Conservation (phyloP, 2,797 vertebrate genomes). For the Urocyon cinereoargenteus region DNA sequence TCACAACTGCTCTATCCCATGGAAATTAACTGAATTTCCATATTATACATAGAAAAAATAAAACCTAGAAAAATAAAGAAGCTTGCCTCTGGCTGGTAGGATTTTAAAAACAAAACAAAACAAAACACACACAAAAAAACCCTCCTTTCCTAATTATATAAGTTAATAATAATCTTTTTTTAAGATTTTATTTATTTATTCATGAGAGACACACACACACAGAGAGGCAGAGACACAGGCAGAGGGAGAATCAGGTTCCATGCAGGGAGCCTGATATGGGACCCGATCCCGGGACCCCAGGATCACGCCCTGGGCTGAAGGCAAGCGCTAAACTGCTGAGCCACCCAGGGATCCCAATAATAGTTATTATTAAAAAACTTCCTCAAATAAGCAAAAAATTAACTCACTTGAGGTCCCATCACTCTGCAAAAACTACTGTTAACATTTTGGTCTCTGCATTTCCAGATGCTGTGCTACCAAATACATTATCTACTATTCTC, state of each 20-base stretch:
- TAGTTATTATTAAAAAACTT: not conserved
- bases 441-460: conserved; percentile 5
- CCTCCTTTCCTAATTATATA: not conserved
- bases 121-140: not conserved
- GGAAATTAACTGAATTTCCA: not conserved
- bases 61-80: not conserved
- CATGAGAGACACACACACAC: too few relatives aligned
- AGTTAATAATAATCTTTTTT: not conserved
- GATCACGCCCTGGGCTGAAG: too few relatives aligned
- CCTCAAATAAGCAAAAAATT: not conserved
- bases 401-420: not conserved
- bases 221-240: too few relatives aligned
- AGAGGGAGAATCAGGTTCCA: too few relatives aligned
- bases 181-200: too few relatives aligned
- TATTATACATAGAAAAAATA: not conserved
- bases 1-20: not conserved
- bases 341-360: not conserved
- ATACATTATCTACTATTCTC: conserved; percentile 17
- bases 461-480: not conserved
- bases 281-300: too few relatives aligned
- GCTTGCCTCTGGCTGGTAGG: not conserved
- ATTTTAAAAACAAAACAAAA: not conserved
- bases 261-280: too few relatives aligned
- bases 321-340: too few relatives aligned
- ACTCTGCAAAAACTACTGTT: not conserved